Percentiles rank a stretch among this genome's conserved stretches.
Evolutionary conservation across 2,113 vertebrate genomes (phyloP).

Genomic region (Chionodraco myersi): DNA sequence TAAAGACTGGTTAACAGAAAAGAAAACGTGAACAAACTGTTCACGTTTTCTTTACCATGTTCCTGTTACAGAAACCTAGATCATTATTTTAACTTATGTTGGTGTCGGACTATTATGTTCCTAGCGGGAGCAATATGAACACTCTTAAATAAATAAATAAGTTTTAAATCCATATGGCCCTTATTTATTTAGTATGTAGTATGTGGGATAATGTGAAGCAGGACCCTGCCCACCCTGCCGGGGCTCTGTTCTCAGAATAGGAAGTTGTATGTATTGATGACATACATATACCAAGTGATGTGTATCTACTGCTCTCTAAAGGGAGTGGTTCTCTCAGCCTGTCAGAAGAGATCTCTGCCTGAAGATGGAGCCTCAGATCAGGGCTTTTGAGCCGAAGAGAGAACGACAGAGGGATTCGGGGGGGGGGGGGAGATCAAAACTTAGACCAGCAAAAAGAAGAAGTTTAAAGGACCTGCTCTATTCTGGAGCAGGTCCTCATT

Average conservation of each 20-base stretch:
- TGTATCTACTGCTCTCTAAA: neutral
- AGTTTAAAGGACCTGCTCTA: conserved; percentile 50
- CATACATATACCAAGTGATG: neutral
- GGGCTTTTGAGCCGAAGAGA: conserved; percentile 4
- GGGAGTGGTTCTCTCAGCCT: conserved; percentile 1
- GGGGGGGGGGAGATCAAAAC: conserved; percentile 38
- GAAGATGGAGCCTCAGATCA: conserved; percentile 10
- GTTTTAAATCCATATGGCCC: too few species aligned
- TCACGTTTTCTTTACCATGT: too few species aligned
- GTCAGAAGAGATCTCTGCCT: conserved; percentile 9
- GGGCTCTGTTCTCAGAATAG: neutral
- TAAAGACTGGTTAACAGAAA: too few species aligned
- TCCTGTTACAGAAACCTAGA: too few species aligned
- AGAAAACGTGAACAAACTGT: too few species aligned
- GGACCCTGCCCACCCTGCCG: too few species aligned
- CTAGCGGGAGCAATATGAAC: too few species aligned
- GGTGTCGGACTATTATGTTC: too few species aligned
- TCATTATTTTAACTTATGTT: too few species aligned
- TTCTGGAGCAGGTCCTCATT: conserved; percentile 58
- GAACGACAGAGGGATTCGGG: neutral
- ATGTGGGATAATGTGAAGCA: too few species aligned
- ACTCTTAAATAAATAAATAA: too few species aligned
- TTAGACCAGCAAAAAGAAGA: conserved; percentile 31
- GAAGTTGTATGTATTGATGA: neutral
- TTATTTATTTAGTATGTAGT: too few species aligned